A percentile compares a stretch with the other conserved stretches of the same genome.
Evolutionary conservation across 2,797 vertebrate species (phyloP).

Genomic region (Schizopygopsis pylzovi): DNA sequence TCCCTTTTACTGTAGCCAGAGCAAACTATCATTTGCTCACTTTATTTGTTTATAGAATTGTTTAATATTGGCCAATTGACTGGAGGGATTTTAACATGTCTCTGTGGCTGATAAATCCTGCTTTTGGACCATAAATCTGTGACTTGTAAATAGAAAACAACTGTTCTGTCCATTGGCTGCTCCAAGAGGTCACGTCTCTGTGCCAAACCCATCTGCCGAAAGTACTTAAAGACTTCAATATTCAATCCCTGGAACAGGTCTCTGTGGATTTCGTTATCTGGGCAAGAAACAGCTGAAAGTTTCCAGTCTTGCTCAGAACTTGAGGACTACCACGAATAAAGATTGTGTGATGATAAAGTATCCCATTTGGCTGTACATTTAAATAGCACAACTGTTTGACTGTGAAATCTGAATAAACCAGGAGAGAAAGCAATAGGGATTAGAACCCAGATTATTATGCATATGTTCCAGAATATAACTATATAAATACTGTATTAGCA

Average conservation of each 20-base stretch:
- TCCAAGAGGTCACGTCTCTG: conserved; percentile 42
- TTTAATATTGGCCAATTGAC: conserved; percentile 52
- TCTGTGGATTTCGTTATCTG: conserved; percentile 40
- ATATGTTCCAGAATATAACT: background rate
- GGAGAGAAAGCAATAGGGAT: background rate
- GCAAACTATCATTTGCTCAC: conserved; percentile 22
- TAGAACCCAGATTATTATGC: background rate
- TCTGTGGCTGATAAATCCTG: conserved; percentile 21
- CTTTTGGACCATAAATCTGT: conserved; percentile 19
- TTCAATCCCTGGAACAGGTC: conserved; percentile 19
- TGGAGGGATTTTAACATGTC: background rate
- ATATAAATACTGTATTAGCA: background rate
- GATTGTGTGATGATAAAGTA: conserved; percentile 1
- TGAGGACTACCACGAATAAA: conserved; percentile 16
- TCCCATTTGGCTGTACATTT: conserved; percentile 10
- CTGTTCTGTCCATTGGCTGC: conserved; percentile 43
- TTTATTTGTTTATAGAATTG: conserved; percentile 54
- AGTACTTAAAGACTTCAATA: conserved; percentile 42
- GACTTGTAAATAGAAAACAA: conserved; percentile 57
- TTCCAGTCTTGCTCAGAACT: conserved; percentile 48
- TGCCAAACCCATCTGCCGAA: conserved; percentile 38
- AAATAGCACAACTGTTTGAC: background rate
- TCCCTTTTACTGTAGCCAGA: conserved; percentile 34
- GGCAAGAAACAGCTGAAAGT: conserved; percentile 58
- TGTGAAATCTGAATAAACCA: conserved; percentile 1